Base-by-base conservation (phyloP, 2,888 invertebrate genomes). In the Himalopsyche japonica region DNA sequence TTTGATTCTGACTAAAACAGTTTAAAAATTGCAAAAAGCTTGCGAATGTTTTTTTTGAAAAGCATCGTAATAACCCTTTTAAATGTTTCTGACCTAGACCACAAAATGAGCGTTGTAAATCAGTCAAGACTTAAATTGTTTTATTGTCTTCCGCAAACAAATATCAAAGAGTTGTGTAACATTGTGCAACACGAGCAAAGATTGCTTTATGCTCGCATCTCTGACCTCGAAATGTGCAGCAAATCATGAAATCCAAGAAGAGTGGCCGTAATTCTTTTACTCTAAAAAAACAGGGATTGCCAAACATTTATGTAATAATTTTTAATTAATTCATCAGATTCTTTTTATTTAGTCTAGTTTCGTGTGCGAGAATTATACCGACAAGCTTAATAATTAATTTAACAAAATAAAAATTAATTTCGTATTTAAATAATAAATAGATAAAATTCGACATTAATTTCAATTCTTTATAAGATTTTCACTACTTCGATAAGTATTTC, bases 91-190 rank as follows among this genome's bases (percentile, higher is more conserved):
- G 64, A 64, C 80, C 81, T 43, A 70, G 76, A 43, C 64, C 47
- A 24, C 57, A 57, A 32, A 70, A 24, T 81, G 81, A 43, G 70
- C 10, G 64, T 81, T 43, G 64, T 70, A 43, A 30, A 27, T 47
- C 70, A 37, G 24, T n/a, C 5, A 15, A 34, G 57, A 32, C 80
- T 64, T 57, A 43, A 70, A 81, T 32, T 64, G 37, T 70, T 37
- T 64, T 81, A 70, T 81, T 81, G 81, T 81, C 70, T 80, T 81
- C 81, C 81, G 64, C 81, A 81, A 80, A 81, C 81, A 81, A 81
- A 70, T 30, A 43, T 70, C 37, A 70, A 70, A 34, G 80, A 70
- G 81, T 81, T 81, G 76, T 80, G 76, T 81, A 57, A 57, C 30
- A 81, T 43, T 34, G 47, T 70, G 64, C 81, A 81, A 81, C 18